Conservation (phyloP, 2,797 vertebrate genomes). For the Gastrophryne carolinensis region DNA sequence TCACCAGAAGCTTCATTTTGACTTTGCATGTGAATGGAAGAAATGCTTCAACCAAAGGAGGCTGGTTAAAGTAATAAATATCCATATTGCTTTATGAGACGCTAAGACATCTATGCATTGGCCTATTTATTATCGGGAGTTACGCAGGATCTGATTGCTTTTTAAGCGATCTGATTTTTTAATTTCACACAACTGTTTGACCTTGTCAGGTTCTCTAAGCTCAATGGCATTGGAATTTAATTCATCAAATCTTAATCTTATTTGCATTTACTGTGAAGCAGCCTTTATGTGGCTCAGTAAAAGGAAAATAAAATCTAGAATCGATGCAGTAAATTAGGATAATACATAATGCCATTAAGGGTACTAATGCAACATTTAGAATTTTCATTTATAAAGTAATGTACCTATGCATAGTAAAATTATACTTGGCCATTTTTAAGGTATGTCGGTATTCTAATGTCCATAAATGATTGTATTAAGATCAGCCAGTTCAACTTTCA, state of each 20-base stretch:
- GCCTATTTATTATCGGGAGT: not conserved
- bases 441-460: no score
- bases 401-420: no score
- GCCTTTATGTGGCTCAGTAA: not conserved
- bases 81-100: slow-evolving; percentile 10
- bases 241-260: not conserved
- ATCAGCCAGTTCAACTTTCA: no score
- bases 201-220: not conserved
- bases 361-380: no score
- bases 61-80: slow-evolving; percentile 15
- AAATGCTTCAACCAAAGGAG: slow-evolving; percentile 29
- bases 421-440: no score
- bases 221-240: not conserved
- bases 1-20: slow-evolving; percentile 40
- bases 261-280: not conserved
- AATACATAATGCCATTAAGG: no score
- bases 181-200: not conserved
- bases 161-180: not conserved
- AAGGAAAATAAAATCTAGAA: not conserved
- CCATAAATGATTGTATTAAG: no score
- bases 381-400: no score
- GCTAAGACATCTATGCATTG: slow-evolving; percentile 7
- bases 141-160: not conserved
- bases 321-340: no score
- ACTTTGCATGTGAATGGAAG: slow-evolving; percentile 45